These are phyloP conservation scores for Drosophila anomelani DNA, from an alignment of 2,888 invertebrate species.

Conservation along the genomic window DNA sequence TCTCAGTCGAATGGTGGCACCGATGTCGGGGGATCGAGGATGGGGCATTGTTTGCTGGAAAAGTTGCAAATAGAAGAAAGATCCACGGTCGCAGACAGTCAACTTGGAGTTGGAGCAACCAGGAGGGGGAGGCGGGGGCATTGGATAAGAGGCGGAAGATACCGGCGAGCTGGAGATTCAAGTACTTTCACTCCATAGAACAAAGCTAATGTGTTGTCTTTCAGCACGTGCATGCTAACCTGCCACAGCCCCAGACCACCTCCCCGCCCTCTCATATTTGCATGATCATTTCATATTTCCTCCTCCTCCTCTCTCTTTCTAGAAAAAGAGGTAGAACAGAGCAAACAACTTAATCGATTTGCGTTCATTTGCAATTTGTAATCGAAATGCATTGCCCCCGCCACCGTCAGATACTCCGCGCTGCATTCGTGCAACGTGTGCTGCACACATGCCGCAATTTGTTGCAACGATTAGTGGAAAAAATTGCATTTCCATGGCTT, in stretches of 20 bases:
- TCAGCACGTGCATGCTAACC: slow-evolving; percentile 63
- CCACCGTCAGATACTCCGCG: slow-evolving; percentile 17
- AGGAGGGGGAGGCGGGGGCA: neutral
- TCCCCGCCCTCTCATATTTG: slow-evolving; percentile 54
- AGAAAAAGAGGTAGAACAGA: slow-evolving; percentile 19
- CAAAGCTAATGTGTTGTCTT: slow-evolving; percentile 62
- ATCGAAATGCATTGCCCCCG: slow-evolving; percentile 51
- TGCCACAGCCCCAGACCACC: neutral
- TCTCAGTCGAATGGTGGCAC: slow-evolving; percentile 53
- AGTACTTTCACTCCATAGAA: slow-evolving; percentile 68
- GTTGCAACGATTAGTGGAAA: slow-evolving; percentile 74
- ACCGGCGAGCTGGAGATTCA: slow-evolving; percentile 9
- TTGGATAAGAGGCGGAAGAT: slow-evolving; percentile 5
- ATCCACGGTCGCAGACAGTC: slow-evolving; percentile 43
- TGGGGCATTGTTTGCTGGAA: slow-evolving; percentile 65
- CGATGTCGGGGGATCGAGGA: slow-evolving; percentile 29
- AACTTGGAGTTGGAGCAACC: slow-evolving; percentile 1
- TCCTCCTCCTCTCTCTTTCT: neutral
- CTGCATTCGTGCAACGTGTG: slow-evolving; percentile 46
- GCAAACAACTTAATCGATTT: slow-evolving; percentile 77
- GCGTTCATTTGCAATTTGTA: slow-evolving; percentile 79
- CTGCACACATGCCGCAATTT: slow-evolving; percentile 72
- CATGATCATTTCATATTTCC: slow-evolving; percentile 75
- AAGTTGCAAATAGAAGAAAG: slow-evolving; percentile 41
- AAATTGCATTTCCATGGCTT: slow-evolving; percentile 69